phyloP scores from a whole-genome alignment of 35 echinoderm and acorn worm species.

The Diadema setosum region DNA sequence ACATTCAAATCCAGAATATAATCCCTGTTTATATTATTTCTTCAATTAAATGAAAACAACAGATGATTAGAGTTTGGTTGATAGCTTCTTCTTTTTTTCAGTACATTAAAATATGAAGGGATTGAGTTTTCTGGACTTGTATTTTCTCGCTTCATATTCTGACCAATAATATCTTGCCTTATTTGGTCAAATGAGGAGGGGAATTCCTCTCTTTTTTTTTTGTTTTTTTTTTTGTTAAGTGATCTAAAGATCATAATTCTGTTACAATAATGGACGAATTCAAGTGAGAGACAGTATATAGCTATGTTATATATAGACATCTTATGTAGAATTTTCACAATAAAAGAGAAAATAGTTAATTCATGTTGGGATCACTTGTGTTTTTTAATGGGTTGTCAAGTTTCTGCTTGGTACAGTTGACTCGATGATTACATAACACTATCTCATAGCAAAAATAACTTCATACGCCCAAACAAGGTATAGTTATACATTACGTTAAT shows the following conservation, averaged over 20 bases:
- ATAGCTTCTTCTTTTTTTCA: neutral
- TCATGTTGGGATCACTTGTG: neutral
- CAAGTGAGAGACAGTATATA: neutral
- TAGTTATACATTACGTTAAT: too few species aligned
- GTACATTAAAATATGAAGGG: neutral
- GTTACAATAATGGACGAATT: neutral
- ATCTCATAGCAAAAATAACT: too few species aligned
- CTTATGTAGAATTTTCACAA: neutral
- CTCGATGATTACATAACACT: too few species aligned
- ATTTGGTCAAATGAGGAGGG: neutral
- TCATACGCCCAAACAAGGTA: too few species aligned
- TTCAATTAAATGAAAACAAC: neutral
- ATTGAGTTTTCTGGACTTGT: neutral
- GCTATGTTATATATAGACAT: neutral
- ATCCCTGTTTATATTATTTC: neutral
- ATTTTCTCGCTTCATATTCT: neutral
- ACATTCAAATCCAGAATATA: neutral
- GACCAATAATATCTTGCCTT: neutral
- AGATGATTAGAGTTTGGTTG: neutral
- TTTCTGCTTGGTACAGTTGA: neutral
- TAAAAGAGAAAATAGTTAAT: conserved; percentile 4
- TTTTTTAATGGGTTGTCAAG: neutral
- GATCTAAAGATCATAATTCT: neutral
- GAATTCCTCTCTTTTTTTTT: neutral
- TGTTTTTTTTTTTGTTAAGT: neutral